Base-by-base conservation (phyloP, 2,113 vertebrate genomes). In the Alethe castanea region DNA sequence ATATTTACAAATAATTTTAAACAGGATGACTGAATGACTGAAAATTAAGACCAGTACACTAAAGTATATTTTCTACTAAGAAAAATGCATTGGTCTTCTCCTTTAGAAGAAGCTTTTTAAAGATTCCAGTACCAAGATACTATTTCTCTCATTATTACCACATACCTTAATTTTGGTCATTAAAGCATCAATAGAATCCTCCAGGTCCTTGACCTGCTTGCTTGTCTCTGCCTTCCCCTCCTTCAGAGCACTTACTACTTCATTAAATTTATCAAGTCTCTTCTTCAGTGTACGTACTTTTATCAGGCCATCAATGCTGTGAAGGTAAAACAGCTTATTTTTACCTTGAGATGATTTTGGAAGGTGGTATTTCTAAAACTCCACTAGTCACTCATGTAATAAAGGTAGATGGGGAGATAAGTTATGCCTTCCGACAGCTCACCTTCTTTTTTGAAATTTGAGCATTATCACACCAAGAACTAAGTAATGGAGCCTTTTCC, bases 171-270 rank as follows among this genome's bases (percentile, higher is more conserved):
- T 99, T 95, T 98, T 99, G 73, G 91, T 92, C 95, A 99, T 97
- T 88, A 98, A 98, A 24, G 97, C 85, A 96, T 99, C 97, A 77
- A 99, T 98, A 81, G 99, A 98, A 71, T 88, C 65, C 48, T 99
- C 99, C 94, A 99, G 98, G 8, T 98, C 97, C 90, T 98, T 98
- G 91, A 99, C 90, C 95, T 99, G 98, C 47, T 98, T 98, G 95
- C 96, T 99, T 98, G 99, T 98, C 90, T 99, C 99, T 24, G 98
- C 97, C 71, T 99, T 99, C 10, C 99, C 99, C 82, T 99, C 99
- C 97, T 99, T 99, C 84, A 99, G 95, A 10, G 98, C 98, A 48
- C 84, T 98, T 67, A 99, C 99, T 92, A 99, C 99, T 97, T 99
- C 98, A 35, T 98, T 99, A 93, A 99, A 99, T 87, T 98, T 98